phyloP scores from a whole-genome alignment of 2,797 vertebrate species.

The Dicrostonyx torquatus region DNA sequence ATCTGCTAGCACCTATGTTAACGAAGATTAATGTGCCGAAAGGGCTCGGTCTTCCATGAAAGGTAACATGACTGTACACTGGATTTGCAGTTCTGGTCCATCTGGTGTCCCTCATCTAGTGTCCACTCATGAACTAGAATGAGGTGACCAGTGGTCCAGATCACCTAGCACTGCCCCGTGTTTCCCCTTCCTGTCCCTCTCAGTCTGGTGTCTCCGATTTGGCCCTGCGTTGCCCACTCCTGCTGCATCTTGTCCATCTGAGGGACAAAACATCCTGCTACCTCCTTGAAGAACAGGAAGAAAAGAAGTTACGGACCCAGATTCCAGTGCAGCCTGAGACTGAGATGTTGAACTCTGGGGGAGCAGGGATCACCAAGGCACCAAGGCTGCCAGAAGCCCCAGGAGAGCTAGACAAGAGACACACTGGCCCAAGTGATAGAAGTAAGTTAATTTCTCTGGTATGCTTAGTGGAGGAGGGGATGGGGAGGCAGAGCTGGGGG shows the following conservation, averaged over 20 bases:
- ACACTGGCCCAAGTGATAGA: neutral
- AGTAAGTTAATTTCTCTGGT: constrained; percentile 73
- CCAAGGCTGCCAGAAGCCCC: neutral
- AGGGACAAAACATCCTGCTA: constrained; percentile 66
- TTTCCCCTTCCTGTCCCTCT: constrained; percentile 81
- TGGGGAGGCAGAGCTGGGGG: constrained; percentile 17
- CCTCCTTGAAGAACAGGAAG: constrained; percentile 70
- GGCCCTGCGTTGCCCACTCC: constrained; percentile 68
- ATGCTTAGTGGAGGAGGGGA: constrained; percentile 26
- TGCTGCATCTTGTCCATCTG: constrained; percentile 76
- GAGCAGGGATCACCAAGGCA: neutral
- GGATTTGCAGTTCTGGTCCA: constrained; percentile 38
- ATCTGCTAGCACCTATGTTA: neutral
- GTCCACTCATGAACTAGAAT: constrained; percentile 45
- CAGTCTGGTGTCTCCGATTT: constrained; percentile 79
- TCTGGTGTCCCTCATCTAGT: constrained; percentile 48
- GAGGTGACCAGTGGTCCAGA: constrained; percentile 61
- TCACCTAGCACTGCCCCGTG: constrained; percentile 78
- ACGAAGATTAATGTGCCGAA: neutral
- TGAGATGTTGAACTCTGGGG: neutral
- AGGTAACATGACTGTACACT: neutral
- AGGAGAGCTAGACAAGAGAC: constrained; percentile 31
- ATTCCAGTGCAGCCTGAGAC: constrained; percentile 20
- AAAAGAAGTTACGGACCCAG: constrained; percentile 65
- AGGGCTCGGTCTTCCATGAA: neutral